These are phyloP conservation scores for Meiosimyza decipiens DNA, from an alignment of 2,888 invertebrate species.

Conservation along the genomic window DNA sequence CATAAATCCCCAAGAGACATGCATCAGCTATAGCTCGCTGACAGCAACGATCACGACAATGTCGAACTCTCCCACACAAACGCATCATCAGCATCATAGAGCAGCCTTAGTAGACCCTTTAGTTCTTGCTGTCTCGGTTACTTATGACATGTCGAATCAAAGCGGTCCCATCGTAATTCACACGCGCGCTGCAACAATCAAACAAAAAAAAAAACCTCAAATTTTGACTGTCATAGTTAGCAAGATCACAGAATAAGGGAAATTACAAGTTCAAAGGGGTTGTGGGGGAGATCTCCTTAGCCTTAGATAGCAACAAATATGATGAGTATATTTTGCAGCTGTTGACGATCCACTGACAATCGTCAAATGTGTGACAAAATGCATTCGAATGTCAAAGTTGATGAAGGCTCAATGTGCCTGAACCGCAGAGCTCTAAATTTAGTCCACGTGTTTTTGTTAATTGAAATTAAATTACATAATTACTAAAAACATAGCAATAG, in stretches of 20 bases:
- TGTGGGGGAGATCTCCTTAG: too few species aligned
- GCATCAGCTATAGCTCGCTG: slow-evolving; percentile 3
- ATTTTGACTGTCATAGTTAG: not conserved
- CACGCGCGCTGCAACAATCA: not conserved
- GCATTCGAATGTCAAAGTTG: slow-evolving; percentile 19
- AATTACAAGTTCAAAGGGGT: too few species aligned
- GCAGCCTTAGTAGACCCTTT: too few species aligned
- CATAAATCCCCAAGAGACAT: slow-evolving; percentile 4
- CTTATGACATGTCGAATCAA: slow-evolving; percentile 24
- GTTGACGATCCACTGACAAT: not conserved
- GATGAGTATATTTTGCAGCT: not conserved
- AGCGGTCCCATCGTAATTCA: slow-evolving; percentile 30
- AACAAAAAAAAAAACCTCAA: not conserved
- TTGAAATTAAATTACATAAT: slow-evolving; percentile 9
- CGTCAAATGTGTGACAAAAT: slow-evolving; percentile 15
- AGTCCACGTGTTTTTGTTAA: not conserved
- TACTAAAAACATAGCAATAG: not conserved
- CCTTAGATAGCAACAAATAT: too few species aligned
- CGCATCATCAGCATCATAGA: not conserved
- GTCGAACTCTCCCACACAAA: slow-evolving; percentile 4
- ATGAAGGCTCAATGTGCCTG: not conserved
- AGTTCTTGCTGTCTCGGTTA: slow-evolving; percentile 16
- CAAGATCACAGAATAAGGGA: not conserved
- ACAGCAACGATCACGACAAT: slow-evolving; percentile 3
- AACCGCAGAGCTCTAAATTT: not conserved